These are phyloP conservation scores for Actenoides lindsayi DNA, from an alignment of 2,113 vertebrate genomes.

Conservation along the genomic window DNA sequence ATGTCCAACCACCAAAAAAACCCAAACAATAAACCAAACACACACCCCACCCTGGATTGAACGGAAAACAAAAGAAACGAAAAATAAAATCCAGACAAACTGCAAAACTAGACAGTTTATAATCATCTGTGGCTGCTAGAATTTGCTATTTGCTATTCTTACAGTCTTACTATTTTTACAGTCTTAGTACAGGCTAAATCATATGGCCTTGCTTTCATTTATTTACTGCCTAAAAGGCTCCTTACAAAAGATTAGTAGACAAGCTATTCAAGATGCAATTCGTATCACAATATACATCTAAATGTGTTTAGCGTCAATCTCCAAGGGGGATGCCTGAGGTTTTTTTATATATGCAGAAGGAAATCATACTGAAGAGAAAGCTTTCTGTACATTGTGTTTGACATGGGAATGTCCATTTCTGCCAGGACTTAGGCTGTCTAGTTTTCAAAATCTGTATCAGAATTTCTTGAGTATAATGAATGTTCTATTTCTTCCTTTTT, in stretches of 20 bases:
- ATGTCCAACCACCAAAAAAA: not conserved
- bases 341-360: not conserved
- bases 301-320: not conserved
- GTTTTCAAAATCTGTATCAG: not conserved
- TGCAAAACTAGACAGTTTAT: not conserved
- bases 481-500: not conserved
- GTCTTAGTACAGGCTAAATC: not conserved
- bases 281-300: not conserved
- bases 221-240: not conserved
- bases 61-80: not conserved
- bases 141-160: not conserved
- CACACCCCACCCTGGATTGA: not conserved
- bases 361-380: not conserved
- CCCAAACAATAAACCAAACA: not conserved
- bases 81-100: not conserved
- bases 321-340: not conserved
- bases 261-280: not conserved
- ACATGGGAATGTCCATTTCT: not conserved
- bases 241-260: not conserved
- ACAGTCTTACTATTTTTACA: not conserved
- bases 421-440: not conserved
- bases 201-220: not conserved
- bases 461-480: not conserved
- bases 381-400: not conserved
- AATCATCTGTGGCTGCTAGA: not conserved